A percentile compares a stretch with the other conserved stretches of the same genome.
Evolutionary conservation across 2,113 vertebrate genomes (phyloP).

Genomic region (Hypomesus transpacificus): DNA sequence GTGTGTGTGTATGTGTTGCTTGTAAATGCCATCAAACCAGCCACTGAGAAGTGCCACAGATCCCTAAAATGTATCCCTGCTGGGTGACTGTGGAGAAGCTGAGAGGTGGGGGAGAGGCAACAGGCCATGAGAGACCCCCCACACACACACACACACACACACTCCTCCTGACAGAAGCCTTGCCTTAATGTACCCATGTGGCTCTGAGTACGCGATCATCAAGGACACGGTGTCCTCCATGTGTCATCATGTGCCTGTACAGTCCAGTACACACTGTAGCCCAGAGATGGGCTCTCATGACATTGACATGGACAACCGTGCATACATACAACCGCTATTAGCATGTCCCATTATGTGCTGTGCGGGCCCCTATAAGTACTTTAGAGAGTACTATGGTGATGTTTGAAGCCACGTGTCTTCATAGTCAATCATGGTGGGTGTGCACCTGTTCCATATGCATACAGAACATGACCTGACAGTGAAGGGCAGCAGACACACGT

Average conservation of each 20-base stretch:
- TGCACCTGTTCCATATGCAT: slow-evolving; percentile 45
- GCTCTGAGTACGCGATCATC: slow-evolving; percentile 37
- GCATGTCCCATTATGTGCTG: slow-evolving; percentile 19
- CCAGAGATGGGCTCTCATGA: background rate
- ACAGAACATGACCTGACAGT: slow-evolving; percentile 20
- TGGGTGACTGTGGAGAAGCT: slow-evolving; percentile 17
- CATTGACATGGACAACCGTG: background rate
- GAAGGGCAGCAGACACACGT: slow-evolving; percentile 4
- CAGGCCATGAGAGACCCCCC: slow-evolving; percentile 17
- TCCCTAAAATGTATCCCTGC: slow-evolving; percentile 26
- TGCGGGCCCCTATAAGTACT: slow-evolving; percentile 9
- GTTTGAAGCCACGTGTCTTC: slow-evolving; percentile 17
- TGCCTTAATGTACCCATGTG: slow-evolving; percentile 46
- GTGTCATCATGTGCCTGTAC: background rate
- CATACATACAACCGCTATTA: slow-evolving; percentile 9
- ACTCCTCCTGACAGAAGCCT: slow-evolving; percentile 35
- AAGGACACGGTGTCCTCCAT: slow-evolving; percentile 62
- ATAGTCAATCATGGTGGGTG: slow-evolving; percentile 34
- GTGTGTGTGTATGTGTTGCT: slow-evolving; percentile 18
- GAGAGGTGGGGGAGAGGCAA: slow-evolving; percentile 28
- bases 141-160: slow-evolving; percentile 17
- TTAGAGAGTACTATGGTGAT: slow-evolving; percentile 40
- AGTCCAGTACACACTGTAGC: background rate
- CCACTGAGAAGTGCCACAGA: background rate
- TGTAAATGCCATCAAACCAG: slow-evolving; percentile 28